These are phyloP conservation scores for Isurus oxyrinchus DNA, from an alignment of 2,113 vertebrate genomes.

Conservation along the genomic window DNA sequence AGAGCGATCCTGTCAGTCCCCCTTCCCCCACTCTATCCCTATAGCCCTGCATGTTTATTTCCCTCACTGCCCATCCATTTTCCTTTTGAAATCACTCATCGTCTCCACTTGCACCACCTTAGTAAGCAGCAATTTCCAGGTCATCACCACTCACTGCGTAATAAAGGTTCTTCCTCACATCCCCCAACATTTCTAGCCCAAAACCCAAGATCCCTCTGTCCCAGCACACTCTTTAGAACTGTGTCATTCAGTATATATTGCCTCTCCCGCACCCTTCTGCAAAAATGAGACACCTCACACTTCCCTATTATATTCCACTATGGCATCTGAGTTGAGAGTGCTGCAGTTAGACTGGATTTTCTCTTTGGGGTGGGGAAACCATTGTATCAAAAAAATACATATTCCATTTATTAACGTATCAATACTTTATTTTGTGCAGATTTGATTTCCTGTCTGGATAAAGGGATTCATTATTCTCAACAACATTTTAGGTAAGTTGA, in stretches of 20 bases:
- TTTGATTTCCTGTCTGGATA: constrained; percentile 69
- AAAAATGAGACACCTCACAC: neutral
- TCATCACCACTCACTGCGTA: too few species aligned
- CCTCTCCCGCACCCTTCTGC: too few species aligned
- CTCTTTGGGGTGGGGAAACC: neutral
- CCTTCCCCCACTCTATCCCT: too few species aligned
- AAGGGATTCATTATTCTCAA: constrained; percentile 67
- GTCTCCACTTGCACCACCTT: too few species aligned
- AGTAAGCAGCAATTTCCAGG: too few species aligned
- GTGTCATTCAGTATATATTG: neutral
- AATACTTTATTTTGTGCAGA: constrained; percentile 48
- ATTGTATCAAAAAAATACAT: neutral
- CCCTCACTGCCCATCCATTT: too few species aligned
- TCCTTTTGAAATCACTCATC: too few species aligned
- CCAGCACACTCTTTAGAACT: neutral
- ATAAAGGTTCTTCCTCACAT: too few species aligned
- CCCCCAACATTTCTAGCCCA: too few species aligned
- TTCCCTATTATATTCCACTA: neutral
- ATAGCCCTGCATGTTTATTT: too few species aligned
- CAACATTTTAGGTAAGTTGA: constrained; percentile 61
- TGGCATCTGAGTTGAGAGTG: neutral
- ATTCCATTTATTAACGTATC: neutral
- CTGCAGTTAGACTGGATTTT: neutral
- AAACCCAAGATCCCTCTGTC: neutral
- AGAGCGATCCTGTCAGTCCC: too few species aligned